Conservation (phyloP, 2,888 invertebrate species). For the Chironomus tentans region DNA sequence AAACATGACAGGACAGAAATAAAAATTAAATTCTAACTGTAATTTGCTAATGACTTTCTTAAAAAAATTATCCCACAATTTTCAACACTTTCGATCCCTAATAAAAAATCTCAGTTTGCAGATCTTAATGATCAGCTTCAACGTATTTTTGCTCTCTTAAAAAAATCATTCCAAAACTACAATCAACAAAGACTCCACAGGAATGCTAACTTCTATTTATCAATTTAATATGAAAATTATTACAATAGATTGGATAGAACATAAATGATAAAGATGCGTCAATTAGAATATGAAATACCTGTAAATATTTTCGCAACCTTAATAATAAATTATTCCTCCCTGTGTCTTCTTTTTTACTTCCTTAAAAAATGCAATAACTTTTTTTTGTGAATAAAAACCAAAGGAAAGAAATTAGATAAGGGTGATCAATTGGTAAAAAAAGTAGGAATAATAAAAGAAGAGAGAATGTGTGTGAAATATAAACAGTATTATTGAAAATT, state of each 20-base stretch:
- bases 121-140: neutral
- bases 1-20: too few species aligned
- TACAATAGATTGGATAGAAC: neutral
- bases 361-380: neutral
- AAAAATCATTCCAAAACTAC: too few species aligned
- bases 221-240: neutral
- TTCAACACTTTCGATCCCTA: too few species aligned
- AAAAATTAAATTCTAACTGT: too few species aligned
- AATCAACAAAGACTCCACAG: too few species aligned
- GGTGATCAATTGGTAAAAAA: slow-evolving; percentile 14
- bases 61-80: too few species aligned
- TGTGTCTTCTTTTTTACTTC: neutral
- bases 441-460: neutral
- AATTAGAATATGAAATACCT: slow-evolving; percentile 20
- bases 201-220: too few species aligned
- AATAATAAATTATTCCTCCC: slow-evolving; percentile 4
- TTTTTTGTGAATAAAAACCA: neutral
- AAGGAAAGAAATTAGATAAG: slow-evolving; percentile 18
- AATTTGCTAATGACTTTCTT: too few species aligned
- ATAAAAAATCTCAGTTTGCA: neutral
- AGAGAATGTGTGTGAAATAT: neutral
- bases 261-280: slow-evolving; percentile 19
- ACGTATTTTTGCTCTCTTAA: neutral
- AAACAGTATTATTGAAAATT: neutral
- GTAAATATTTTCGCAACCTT: slow-evolving; percentile 9